Evolutionary conservation across 2,888 invertebrate species (phyloP), one percentile per base, ranked within the genome.

Genomic region (Cephus pulcher): DNA sequence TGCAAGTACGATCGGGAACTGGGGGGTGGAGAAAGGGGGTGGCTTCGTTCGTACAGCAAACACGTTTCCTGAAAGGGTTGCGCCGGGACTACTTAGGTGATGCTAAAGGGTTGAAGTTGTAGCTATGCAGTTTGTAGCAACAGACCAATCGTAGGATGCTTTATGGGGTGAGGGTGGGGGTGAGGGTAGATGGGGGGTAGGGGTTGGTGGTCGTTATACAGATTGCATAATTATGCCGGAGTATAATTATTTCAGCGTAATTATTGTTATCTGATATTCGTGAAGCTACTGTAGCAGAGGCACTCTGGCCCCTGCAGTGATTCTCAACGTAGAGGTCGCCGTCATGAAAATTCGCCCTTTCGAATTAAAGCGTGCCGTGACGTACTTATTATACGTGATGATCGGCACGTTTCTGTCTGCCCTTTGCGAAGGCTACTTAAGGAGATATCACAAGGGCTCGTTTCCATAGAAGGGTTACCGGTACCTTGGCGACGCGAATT

Each of bases 181-280:
- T 40, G 4, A 40, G 4, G 37, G 12, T 37, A 12, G 40, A 12
- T 37, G 12, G 1, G 34, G 34, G 34, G 9, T 9, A 9, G 34
- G 34, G 34, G 40, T 1, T 23, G 23, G 23, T 12, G 71, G 71
- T 33, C 12, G 71, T 32, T 71, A 71, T 71, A n/a, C 12, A 71
- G 71, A 71, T 71, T 71, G 71, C 33, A 70, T 70, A 70, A 70
- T 70, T 70, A 70, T 33, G 11, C 70, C 70, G 70, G 70, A 70
- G 70, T 30, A 23, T 71, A 71, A 71, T 71, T 71, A 74, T 74
- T 74, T 74, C 37, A 74, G 74, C 34, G 30, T 74, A 74, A 74
- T 74, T 74, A 74, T 74, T 74, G 74, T 74, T 74, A 74, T 74
- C 74, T 34, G 74, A 74, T 35, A 35, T 35, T 35, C 34, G 71